phyloP scores from a whole-genome alignment of 2,888 invertebrate species.

The Tipula helvola region DNA sequence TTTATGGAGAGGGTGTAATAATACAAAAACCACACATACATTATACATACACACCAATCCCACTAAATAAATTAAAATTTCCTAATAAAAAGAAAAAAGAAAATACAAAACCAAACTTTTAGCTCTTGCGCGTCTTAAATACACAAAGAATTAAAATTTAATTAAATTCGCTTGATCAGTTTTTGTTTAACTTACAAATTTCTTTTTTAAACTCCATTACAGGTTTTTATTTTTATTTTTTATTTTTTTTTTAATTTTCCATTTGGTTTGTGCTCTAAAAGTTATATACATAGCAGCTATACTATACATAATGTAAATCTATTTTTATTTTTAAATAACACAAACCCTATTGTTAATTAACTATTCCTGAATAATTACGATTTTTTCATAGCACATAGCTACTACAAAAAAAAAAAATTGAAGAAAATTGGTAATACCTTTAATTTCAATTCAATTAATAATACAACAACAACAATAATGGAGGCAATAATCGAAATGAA shows the following conservation, averaged over 20 bases:
- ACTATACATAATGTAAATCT: not conserved
- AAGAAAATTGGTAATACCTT: not conserved
- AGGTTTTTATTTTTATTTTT: not conserved
- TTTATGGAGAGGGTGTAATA: not conserved
- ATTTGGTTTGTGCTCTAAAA: not conserved
- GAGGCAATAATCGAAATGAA: not conserved
- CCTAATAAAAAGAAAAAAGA: not conserved
- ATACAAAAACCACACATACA: not conserved
- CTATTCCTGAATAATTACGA: not conserved
- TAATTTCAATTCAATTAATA: not conserved
- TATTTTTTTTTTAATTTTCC: not conserved
- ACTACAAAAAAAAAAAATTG: not conserved
- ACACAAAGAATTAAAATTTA: slow-evolving; percentile 4
- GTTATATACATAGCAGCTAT: not conserved
- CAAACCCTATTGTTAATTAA: not conserved
- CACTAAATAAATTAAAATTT: not conserved
- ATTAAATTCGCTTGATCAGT: slow-evolving; percentile 4
- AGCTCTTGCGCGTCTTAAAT: slow-evolving; percentile 4
- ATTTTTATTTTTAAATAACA: not conserved
- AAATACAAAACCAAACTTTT: not conserved
- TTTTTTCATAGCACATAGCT: not conserved
- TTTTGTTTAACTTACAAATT: slow-evolving; percentile 4
- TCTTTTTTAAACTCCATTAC: not conserved
- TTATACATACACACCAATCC: not conserved
- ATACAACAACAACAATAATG: not conserved